Evolutionary conservation across 2,797 vertebrate species (phyloP).

Genomic region (Chelon labrosus): DNA sequence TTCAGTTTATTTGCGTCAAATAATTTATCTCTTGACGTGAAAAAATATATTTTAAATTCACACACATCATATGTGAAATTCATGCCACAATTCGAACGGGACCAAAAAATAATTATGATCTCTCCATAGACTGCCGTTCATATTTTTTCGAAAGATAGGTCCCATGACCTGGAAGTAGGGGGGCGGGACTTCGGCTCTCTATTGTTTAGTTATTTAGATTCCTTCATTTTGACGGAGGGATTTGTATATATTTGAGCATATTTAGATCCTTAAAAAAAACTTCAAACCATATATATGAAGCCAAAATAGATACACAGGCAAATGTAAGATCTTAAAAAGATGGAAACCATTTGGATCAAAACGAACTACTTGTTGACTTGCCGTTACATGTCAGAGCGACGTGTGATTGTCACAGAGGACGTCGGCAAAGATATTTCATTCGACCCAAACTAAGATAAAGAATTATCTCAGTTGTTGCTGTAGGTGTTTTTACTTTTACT

Average conservation of each 20-base stretch:
- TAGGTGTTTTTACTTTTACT: conserved; percentile 13
- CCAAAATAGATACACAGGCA: background rate
- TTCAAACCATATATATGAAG: background rate
- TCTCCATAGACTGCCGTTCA: too few species aligned
- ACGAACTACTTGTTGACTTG: background rate
- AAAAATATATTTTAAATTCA: too few species aligned
- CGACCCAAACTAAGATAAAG: conserved; percentile 2
- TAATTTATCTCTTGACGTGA: too few species aligned
- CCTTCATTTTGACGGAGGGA: background rate
- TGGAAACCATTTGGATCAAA: background rate
- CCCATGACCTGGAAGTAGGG: too few species aligned
- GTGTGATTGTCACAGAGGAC: background rate
- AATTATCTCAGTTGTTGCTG: background rate
- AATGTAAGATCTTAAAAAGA: background rate
- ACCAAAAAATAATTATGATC: too few species aligned
- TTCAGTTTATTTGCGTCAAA: too few species aligned
- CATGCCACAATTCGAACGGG: too few species aligned
- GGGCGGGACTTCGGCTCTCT: too few species aligned
- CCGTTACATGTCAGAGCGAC: background rate
- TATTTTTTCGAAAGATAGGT: too few species aligned
- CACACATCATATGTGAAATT: too few species aligned
- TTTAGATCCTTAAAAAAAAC: conserved; percentile 1
- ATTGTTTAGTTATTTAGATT: background rate
- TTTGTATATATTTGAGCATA: background rate
- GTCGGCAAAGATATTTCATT: background rate